Base-by-base conservation (phyloP, 2,113 vertebrate genomes). In the Sylvilagus bachmani region DNA sequence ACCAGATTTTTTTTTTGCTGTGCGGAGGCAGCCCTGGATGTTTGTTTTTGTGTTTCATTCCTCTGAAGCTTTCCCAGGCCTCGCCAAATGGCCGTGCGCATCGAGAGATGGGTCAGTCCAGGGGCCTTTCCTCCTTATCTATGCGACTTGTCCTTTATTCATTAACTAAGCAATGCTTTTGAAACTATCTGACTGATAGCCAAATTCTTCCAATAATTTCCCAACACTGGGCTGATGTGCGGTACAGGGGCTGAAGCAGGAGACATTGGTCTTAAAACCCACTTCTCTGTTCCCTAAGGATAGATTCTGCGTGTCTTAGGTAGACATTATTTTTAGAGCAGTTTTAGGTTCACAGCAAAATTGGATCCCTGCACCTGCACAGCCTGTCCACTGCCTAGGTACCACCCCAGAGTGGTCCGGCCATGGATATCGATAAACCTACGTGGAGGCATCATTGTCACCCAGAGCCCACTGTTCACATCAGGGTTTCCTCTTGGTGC, bases 41-140 rank as follows among this genome's bases (percentile, higher is more conserved):
- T 94, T 92, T 94, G 79, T 81, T 95, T 96, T 38, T 91, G 80
- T 84, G 94, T 95, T 92, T 74, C 27, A 16, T 92, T 90, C 75
- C 80, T 74, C 95, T 79, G 25, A 53, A 79, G 36, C 36, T 93
- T 74, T 90, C 85, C 58, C 81, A 36, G 83, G 33, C 62, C 55
- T 71, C 14, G 61, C 67, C 71, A 21, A 49, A 51, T 2, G 67
- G 81, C 74, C 75, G 2, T 17, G 24, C 38, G 69, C 49, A 31
- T 33, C 80, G 66, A 31, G 17, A 25, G 64, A 24, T 62, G 51
- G 58, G n/a, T 58, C 90, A 16, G 21, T 66, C 21, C 73, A 31
- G 9, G 25, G 66, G 53, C 31, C 66, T 53, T 90, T 86, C 44
- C 36, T 86, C 21, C 36, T 78, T 64, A 74, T 67, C 73, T 77